Conservation (phyloP, 2,888 invertebrate genomes). For the Apamea anceps region DNA sequence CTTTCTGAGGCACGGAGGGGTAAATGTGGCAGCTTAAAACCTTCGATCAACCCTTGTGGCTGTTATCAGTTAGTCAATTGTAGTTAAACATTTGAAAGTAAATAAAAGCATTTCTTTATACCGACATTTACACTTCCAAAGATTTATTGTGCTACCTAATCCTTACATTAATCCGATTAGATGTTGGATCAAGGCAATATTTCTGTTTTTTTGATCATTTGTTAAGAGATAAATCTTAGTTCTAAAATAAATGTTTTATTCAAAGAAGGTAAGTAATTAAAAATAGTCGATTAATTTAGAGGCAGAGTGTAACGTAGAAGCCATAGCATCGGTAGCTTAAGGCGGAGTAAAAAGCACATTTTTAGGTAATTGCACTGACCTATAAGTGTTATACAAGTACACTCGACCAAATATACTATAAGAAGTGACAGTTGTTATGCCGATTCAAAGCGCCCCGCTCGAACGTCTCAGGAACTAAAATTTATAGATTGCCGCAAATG, state of each 20-base stretch:
- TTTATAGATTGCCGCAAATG: too few relatives aligned
- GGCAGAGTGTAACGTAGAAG: not conserved
- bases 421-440: too few relatives aligned
- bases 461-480: too few relatives aligned
- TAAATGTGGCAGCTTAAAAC: not conserved
- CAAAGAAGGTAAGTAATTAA: slow-evolving; percentile 40
- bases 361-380: too few relatives aligned
- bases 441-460: too few relatives aligned
- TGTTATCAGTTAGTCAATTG: not conserved
- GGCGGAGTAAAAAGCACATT: too few relatives aligned
- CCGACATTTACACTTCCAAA: slow-evolving; percentile 34
- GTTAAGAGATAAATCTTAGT: slow-evolving; percentile 24
- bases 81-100: slow-evolving; percentile 23
- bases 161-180: slow-evolving; percentile 61
- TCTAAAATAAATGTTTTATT: slow-evolving; percentile 27
- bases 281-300: slow-evolving; percentile 24
- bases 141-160: slow-evolving; percentile 58
- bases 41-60: not conserved
- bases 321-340: slow-evolving; percentile 10
- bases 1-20: not conserved
- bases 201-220: slow-evolving; percentile 39
- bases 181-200: slow-evolving; percentile 42
- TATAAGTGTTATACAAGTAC: too few relatives aligned
- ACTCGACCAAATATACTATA: too few relatives aligned
- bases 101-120: slow-evolving; percentile 39